Conservation (phyloP, 2,113 vertebrate genomes). For the mouse (Mus musculus) region GRCm39 chr12:36836501-36837000, state of each 20-base stretch:
- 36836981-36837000: too few species aligned
- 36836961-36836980: too few species aligned
- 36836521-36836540: not conserved
- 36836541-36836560: not conserved
- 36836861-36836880: not conserved
- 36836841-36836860: not conserved
- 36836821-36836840: not conserved
- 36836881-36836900: too few species aligned
- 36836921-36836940: too few species aligned
- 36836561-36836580: not conserved
- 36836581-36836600: not conserved
- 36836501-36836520: not conserved
- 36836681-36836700: not conserved
- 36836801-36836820: not conserved
- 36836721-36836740: not conserved
- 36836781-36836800: not conserved
- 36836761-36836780: not conserved
- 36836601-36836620: not conserved
- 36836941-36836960: too few species aligned
- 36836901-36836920: too few species aligned
- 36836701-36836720: not conserved
- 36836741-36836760: not conserved
- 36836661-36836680: fast-evolving
- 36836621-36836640: not conserved
- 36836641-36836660: not conserved